A percentile compares a stretch with the other conserved stretches of the same genome.
phyloP scores from a whole-genome alignment of 2,888 invertebrate genomes.

The Melanotus villosus region DNA sequence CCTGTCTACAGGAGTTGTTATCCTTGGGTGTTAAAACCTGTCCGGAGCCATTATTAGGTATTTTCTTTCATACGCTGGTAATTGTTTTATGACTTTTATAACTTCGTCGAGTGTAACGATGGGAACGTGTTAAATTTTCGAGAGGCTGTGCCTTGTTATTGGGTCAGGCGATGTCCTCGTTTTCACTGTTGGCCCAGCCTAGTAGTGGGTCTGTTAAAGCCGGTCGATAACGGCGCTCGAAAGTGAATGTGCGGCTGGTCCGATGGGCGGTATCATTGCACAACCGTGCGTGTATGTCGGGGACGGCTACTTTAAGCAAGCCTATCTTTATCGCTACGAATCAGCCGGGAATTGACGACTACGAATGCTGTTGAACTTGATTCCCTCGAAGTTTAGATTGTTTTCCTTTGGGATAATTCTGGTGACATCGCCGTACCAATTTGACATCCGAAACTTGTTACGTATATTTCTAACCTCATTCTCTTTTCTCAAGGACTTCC shows the following conservation, averaged over 20 bases:
- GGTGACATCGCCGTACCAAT: no score
- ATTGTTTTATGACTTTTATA: slow-evolving; percentile 7
- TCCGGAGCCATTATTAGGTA: not conserved
- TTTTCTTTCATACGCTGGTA: not conserved
- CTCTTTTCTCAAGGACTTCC: no score
- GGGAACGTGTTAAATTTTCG: slow-evolving; percentile 72
- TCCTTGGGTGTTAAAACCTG: not conserved
- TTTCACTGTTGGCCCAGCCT: slow-evolving; percentile 54
- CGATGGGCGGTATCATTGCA: slow-evolving; percentile 27
- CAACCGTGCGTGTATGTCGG: slow-evolving; percentile 35
- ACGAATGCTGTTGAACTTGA: no score
- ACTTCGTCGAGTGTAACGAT: slow-evolving; percentile 58
- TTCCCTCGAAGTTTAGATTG: no score
- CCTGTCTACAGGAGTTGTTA: not conserved
- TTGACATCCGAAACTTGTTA: no score
- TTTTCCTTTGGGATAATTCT: no score
- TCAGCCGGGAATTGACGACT: not conserved
- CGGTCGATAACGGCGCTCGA: slow-evolving; percentile 47
- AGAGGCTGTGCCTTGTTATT: slow-evolving; percentile 59
- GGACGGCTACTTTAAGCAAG: slow-evolving; percentile 27
- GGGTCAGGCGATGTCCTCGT: slow-evolving; percentile 58
- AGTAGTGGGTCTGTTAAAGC: slow-evolving; percentile 37
- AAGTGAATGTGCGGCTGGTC: slow-evolving; percentile 43
- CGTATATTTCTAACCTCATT: no score
- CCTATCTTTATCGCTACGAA: slow-evolving; percentile 10